Percentiles rank a stretch among this genome's conserved stretches.
Conservation (phyloP, 2,797 vertebrate genomes). For the Sebastes itinus region DNA sequence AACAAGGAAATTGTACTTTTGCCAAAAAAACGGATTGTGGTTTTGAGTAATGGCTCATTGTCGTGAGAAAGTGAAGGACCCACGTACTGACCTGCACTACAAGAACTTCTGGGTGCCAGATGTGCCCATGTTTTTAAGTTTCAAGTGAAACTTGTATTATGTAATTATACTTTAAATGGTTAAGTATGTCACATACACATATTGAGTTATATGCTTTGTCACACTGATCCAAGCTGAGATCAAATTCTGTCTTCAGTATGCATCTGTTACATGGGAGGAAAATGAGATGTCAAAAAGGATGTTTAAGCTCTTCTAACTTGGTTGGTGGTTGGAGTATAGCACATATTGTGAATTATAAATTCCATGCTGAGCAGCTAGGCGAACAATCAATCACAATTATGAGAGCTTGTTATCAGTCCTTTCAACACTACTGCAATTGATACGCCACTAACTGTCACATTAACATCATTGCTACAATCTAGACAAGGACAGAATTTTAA, state of each 20-base stretch:
- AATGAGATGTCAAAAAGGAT: neutral
- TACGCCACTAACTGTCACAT: neutral
- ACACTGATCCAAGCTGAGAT: neutral
- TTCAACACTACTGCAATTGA: neutral
- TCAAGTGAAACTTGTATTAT: neutral
- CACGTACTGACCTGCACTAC: neutral
- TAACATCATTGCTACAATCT: neutral
- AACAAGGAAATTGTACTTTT: neutral
- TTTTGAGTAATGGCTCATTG: slow-evolving; percentile 15
- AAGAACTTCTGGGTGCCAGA: neutral
- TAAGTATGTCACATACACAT: neutral
- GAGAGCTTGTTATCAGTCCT: accelerated
- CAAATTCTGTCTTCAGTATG: neutral
- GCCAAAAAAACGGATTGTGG: slow-evolving; percentile 14
- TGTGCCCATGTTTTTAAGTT: neutral
- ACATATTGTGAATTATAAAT: neutral
- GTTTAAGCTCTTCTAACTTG: neutral
- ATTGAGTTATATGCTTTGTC: neutral
- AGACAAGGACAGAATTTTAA: neutral
- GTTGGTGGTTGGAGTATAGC: neutral
- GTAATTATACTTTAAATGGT: neutral
- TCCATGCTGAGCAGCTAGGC: neutral
- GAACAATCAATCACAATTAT: neutral
- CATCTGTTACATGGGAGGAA: neutral
- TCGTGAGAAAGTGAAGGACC: neutral